These are phyloP conservation scores for Prochilodus magdalenae DNA, from an alignment of 2,113 vertebrate genomes.

Conservation along the genomic window DNA sequence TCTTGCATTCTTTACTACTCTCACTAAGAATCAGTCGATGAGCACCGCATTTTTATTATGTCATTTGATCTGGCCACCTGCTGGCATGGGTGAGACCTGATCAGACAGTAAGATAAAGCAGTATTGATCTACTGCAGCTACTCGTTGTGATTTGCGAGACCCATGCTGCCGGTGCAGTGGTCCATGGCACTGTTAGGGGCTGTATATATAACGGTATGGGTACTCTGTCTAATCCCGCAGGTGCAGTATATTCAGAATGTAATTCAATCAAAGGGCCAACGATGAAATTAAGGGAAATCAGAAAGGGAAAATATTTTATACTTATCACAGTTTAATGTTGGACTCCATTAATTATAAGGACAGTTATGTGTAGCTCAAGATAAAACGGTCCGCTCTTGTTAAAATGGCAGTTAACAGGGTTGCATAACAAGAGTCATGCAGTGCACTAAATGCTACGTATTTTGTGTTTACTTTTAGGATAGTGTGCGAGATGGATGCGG, in stretches of 20 bases:
- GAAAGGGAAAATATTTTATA: background rate
- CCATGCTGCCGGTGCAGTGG: conserved; percentile 17
- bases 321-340: background rate
- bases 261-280: background rate
- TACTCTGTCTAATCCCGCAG: background rate
- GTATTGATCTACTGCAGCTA: conserved; percentile 60
- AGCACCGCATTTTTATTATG: conserved; percentile 69
- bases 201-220: conserved; percentile 5
- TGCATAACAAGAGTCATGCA: background rate
- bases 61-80: conserved; percentile 73
- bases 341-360: background rate
- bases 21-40: conserved; percentile 65
- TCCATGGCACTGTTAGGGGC: background rate
- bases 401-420: too few species aligned
- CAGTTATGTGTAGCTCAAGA: background rate
- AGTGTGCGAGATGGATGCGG: conserved; percentile 93
- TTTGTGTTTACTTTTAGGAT: conserved; percentile 78
- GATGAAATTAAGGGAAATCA: background rate
- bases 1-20: conserved; percentile 62
- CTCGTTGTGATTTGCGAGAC: conserved; percentile 50
- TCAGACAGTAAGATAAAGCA: conserved; percentile 66
- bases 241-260: background rate
- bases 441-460: background rate
- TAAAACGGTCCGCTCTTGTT: background rate
- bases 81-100: conserved; percentile 66